Conservation (phyloP, 2,113 vertebrate species). For the Acanthochromis polyacanthus region DNA sequence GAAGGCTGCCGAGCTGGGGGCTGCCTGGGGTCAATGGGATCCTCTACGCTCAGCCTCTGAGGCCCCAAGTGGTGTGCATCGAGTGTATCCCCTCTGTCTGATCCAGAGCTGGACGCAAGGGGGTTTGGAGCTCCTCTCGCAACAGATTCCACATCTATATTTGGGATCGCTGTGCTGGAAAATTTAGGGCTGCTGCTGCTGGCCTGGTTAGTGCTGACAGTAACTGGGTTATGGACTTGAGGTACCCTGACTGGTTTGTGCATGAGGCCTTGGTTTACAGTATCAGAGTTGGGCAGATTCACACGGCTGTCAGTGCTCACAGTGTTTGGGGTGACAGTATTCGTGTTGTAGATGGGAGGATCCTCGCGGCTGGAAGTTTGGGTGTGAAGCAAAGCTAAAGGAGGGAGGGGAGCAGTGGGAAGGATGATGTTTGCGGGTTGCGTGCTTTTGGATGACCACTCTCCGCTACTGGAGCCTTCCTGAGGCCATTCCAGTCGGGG, state of each 20-base stretch:
- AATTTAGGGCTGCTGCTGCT: conserved; percentile 35
- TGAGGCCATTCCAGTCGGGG: conserved; percentile 55
- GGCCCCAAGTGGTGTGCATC: conserved; percentile 72
- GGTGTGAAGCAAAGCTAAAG: conserved; percentile 35
- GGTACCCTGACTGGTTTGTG: conserved; percentile 46
- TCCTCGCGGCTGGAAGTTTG: conserved; percentile 14
- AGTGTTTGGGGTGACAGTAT: conserved; percentile 57
- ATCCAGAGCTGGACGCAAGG: conserved; percentile 29
- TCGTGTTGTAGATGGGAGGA: conserved; percentile 5
- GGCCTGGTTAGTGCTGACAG: conserved; percentile 59
- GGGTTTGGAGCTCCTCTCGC: conserved; percentile 33
- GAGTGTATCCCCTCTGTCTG: conserved; percentile 73
- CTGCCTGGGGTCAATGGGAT: conserved; percentile 78
- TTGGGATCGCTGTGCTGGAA: conserved; percentile 51
- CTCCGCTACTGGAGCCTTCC: conserved; percentile 77
- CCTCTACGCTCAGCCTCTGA: conserved; percentile 59
- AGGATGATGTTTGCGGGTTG: conserved; percentile 44
- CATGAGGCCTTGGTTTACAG: conserved; percentile 45
- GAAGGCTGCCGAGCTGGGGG: conserved; percentile 76
- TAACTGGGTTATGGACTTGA: conserved; percentile 47
- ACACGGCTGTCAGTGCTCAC: conserved; percentile 53
- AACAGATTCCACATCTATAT: conserved; percentile 39
- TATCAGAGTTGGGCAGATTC: conserved; percentile 39
- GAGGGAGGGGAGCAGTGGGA: conserved; percentile 25
- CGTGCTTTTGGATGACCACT: conserved; percentile 49